A percentile compares a stretch with the other conserved stretches of the same genome.
These are phyloP conservation scores for Eurypyga helias DNA, from an alignment of 2,113 vertebrate species.

Conservation along the genomic window DNA sequence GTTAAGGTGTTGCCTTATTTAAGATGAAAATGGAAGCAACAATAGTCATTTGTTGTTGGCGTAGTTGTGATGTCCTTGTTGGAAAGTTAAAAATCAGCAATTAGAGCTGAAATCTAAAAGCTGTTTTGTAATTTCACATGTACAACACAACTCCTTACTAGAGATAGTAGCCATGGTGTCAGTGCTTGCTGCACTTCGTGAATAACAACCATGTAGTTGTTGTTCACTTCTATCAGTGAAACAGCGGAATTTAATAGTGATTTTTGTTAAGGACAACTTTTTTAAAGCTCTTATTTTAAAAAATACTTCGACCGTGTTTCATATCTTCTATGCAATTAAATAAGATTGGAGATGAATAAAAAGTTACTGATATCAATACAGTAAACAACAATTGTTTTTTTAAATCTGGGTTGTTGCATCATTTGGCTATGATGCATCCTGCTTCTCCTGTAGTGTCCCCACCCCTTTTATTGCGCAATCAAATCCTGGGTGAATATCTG, in stretches of 20 bases:
- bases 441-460: not conserved
- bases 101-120: constrained; percentile 22
- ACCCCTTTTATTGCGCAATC: not conserved
- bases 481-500: not conserved
- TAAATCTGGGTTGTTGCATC: not conserved
- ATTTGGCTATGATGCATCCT: not conserved
- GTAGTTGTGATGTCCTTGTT: not conserved
- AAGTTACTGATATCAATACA: not conserved
- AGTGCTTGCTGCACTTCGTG: not conserved
- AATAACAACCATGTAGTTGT: not conserved
- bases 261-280: not conserved
- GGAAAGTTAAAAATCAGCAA: constrained; percentile 19
- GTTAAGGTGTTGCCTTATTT: not conserved
- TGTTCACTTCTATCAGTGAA: not conserved
- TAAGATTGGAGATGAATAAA: not conserved
- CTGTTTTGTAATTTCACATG: not conserved
- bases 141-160: not conserved
- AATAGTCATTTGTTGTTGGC: not conserved
- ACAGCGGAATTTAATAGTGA: not conserved
- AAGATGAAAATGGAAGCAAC: not conserved
- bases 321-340: not conserved
- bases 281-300: not conserved
- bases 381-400: not conserved
- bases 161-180: constrained; percentile 61
- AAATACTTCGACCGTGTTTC: not conserved